Evolutionary conservation across 2,888 invertebrate species (phyloP), one percentile per base, ranked within the genome.

Genomic region (Troglohyphantes excavatus): DNA sequence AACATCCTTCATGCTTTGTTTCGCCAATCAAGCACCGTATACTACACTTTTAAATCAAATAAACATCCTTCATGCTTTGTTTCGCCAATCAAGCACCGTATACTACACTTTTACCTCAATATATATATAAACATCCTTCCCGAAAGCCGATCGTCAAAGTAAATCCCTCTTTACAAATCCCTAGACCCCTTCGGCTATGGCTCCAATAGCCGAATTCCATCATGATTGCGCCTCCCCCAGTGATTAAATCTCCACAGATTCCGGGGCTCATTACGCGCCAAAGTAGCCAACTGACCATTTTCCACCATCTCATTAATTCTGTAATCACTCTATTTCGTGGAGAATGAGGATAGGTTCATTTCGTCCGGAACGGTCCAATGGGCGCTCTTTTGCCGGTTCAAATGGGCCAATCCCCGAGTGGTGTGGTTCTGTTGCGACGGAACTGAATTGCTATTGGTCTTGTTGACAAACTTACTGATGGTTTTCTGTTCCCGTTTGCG

Each of bases 281-380:
- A 53, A 53, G 53, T 53, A 53, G 53, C 53, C 39, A 53, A 53
- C 53, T 68, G 68, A 68, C 68, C 68, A 19, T 68, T 68, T 68
- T 68, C n/a, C 11, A 68, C 19, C 68, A 19, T 19, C 68, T 68
- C 68, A 33, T 68, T 68, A 68, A 33, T 68, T 7, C 68, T 11
- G 68, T 33, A 68, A 68, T 68, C 68, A 68, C 68, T 33, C 68
- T 13, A 6, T 68, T 33, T 29, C 68, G 53, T 33, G 9, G 9
- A 9, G 33, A n/a, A n/a, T n/a, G 33, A 33, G 33, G 53, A n/a
- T 53, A 13, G 53, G 39, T 39, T 39, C 53, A 53, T 53, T 53
- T n/a, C 53, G n/a, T 5, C 13, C 17, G 53, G 53, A 53, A 53
- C 53, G 53, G 53, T n/a, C 53, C 53, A 53, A 53, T 53, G 53